These are phyloP conservation scores for Arrhamphus sclerolepis DNA, from an alignment of 2,797 vertebrate species.

Conservation along the genomic window DNA sequence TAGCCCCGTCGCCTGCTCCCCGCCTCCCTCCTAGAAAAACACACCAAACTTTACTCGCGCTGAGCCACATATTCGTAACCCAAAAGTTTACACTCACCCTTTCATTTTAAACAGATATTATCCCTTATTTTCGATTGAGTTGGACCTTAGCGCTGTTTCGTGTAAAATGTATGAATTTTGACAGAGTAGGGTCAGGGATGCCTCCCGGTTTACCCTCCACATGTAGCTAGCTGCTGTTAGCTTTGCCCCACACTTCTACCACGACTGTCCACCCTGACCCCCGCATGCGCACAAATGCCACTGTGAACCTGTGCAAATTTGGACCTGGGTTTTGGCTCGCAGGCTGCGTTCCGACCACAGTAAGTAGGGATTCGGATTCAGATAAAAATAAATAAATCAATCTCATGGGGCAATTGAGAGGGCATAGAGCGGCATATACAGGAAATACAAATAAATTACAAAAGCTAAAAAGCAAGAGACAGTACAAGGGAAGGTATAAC, in stretches of 20 bases:
- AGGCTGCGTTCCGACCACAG: no score
- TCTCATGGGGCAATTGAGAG: no score
- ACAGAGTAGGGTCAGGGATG: constrained; percentile 79
- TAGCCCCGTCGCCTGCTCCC: constrained; percentile 71
- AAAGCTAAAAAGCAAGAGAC: no score
- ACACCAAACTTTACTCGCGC: constrained; percentile 78
- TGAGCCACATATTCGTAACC: constrained; percentile 61
- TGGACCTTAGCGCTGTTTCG: constrained; percentile 63
- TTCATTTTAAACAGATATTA: constrained; percentile 82
- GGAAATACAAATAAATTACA: no score
- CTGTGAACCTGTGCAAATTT: fast-evolving
- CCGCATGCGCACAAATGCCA: constrained; percentile 64
- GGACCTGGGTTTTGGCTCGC: background rate
- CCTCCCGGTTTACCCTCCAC: constrained; percentile 85
- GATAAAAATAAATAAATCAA: no score
- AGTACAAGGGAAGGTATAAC: no score
- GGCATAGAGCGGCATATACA: no score
- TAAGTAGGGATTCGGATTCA: no score
- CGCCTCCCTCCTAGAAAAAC: constrained; percentile 77
- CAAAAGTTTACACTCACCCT: constrained; percentile 82
- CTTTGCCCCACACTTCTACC: constrained; percentile 78
- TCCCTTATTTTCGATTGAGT: constrained; percentile 64
- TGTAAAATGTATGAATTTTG: constrained; percentile 59
- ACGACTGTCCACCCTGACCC: constrained; percentile 80
- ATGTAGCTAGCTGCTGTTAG: constrained; percentile 82